phyloP scores from a whole-genome alignment of 2,888 invertebrate genomes.

The Tridacna gigas region DNA sequence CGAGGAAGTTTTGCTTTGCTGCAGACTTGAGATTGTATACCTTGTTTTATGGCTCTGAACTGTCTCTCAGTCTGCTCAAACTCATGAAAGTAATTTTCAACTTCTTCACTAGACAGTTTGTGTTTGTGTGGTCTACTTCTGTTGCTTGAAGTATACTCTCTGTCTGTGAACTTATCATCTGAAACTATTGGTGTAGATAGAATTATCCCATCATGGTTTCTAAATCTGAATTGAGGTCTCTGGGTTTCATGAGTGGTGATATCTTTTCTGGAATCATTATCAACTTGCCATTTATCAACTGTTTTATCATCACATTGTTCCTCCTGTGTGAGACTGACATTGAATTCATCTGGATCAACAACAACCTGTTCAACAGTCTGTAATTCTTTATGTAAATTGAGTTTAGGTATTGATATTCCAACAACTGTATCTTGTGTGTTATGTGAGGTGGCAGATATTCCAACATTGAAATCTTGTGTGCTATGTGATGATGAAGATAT shows the following conservation, averaged over 20 bases:
- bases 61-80: slow-evolving; percentile 40
- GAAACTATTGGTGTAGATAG: not conserved
- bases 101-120: slow-evolving; percentile 30
- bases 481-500: no score
- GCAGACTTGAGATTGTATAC: not conserved
- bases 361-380: slow-evolving; percentile 6
- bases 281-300: not conserved
- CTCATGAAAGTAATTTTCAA: slow-evolving; percentile 34
- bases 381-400: slow-evolving; percentile 34
- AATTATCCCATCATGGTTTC: not conserved
- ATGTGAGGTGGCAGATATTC: not conserved
- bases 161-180: not conserved
- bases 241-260: not conserved
- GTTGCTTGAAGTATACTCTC: not conserved
- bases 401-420: slow-evolving; percentile 42
- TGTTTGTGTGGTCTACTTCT: slow-evolving; percentile 33
- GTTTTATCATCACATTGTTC: not conserved
- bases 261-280: not conserved
- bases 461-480: no score
- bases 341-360: slow-evolving; percentile 50
- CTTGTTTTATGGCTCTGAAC: slow-evolving; percentile 20
- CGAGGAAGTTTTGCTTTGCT: slow-evolving; percentile 1
- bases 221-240: not conserved
- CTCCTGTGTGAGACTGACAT: slow-evolving; percentile 46
- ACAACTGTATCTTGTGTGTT: slow-evolving; percentile 1